Evolutionary conservation across 2,888 invertebrate species (phyloP), one percentile per base, ranked within the genome.

Genomic region (Aporophyla lueneburgensis): DNA sequence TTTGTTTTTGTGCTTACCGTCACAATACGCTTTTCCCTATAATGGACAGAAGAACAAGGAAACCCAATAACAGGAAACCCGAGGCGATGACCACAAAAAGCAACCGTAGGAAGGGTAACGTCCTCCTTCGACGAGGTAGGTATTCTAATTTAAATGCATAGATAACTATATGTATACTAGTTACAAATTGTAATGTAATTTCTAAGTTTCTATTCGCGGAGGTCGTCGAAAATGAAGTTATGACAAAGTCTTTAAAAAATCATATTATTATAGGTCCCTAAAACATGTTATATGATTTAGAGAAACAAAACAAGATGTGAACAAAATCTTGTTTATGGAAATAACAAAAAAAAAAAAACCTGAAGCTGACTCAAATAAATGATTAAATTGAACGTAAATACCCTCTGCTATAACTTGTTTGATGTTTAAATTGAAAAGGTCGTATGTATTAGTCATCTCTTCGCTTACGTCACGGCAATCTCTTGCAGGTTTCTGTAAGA

Each of bases 401-500:
- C 69, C 85, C 68, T 59, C 65, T 24, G 63, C 40, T 21, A 78
- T 10, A 83, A 83, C 86, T 82, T 59, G 86, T 83, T 83, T 54
- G 4, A 43, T 62, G 62, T 43, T 84, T 63, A 24, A 69, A 85
- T 74, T 33, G 12, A 69, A 73, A 85, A 85, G 78, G 78, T 85
- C 77, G 72, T 70, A 71, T 56, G 61, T 59, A 33, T 71, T 84
- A 71, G 80, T 75, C 75, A 77, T 40, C n/a, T 56, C 49, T 19
- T 16, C 43, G 66, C n/a, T 53, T n/a, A 74, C 83, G 86, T 85
- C 83, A 82, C 54, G 43, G 16, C 21, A 6, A 62, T 65, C n/a
- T 78, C 72, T 82, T 68, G 53, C 27, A 53, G 12, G 63, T 46
- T 75, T 59, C 53, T 49, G 7, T 56, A 70, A 14, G 43, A 75